Base-by-base conservation (phyloP, 2,113 vertebrate species). In the Geococcyx californianus region DNA sequence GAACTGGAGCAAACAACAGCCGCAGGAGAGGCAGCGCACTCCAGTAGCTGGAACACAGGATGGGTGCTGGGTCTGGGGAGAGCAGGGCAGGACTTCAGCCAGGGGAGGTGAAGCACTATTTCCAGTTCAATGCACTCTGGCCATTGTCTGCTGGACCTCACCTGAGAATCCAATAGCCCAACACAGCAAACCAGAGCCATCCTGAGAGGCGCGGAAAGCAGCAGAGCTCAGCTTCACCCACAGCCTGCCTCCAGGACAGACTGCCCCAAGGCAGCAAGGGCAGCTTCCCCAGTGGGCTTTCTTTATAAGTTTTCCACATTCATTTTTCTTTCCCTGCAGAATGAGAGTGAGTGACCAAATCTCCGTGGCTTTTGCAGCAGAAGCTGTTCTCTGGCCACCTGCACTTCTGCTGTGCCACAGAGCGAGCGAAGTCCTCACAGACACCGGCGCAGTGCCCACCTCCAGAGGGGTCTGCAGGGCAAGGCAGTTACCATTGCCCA, bases 311-410 rank as follows among this genome's bases (percentile, higher is more conserved):
- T 70, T 31, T 17, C 33, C 26, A 47, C 8, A 9, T 49, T 70
- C 45, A 7, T 5, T 72, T 81, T 75, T 25, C 10, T 36, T 60
- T 63, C 38, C 25, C 51, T 49, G 42, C 8, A 34, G 59, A 87
- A 66, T 1, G 2, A 47, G 64, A 0, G 0, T 1, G 6, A 62
- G 51, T 4, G 10, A 52, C 26, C 11, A 40, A 44, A 52, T 16
- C 34, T 33, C 64, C 49, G 38, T 73, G 15, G 34, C 8, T 79
- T 78, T 26, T 42, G 42, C 69, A 82, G 74, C 75, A 78, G 36
- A 14, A 56, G 33, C 15, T 73, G 31, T 34, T 63, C 21, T 24
- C 16, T 47, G 28, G 49, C 55, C 60, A 36, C 11, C 25, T 44
- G 44, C 44, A 12, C 11, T 33, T 55, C 83, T 72, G 44, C 64